phyloP scores from a whole-genome alignment of 2,888 invertebrate genomes.

The Agriopis leucophaearia region DNA sequence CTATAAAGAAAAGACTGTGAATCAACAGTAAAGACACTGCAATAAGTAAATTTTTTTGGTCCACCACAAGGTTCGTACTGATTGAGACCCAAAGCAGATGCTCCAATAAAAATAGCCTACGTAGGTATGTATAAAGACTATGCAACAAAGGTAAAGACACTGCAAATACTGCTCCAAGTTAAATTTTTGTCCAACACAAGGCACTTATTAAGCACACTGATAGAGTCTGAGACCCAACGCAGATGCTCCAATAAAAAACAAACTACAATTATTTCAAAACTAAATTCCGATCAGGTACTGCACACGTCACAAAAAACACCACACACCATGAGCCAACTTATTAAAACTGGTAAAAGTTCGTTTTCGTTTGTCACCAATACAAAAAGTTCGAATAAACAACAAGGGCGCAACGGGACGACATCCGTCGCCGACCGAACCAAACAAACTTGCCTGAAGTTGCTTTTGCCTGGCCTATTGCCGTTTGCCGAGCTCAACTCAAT shows the following conservation, averaged over 20 bases:
- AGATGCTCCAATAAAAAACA: slow-evolving; percentile 51
- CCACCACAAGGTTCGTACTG: slow-evolving; percentile 37
- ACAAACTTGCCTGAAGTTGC: slow-evolving; percentile 67
- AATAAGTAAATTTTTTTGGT: slow-evolving; percentile 65
- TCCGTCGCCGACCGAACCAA: slow-evolving; percentile 71
- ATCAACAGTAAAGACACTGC: slow-evolving; percentile 56
- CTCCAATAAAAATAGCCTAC: slow-evolving; percentile 50
- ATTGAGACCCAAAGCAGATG: slow-evolving; percentile 49
- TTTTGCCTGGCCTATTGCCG: slow-evolving; percentile 48
- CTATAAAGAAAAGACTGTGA: slow-evolving; percentile 52
- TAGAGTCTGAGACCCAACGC: slow-evolving; percentile 45
- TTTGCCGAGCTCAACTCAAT: slow-evolving; percentile 23
- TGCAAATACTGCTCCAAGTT: slow-evolving; percentile 56
- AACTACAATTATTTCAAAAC: slow-evolving; percentile 39
- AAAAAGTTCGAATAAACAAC: slow-evolving; percentile 72
- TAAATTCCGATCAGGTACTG: slow-evolving; percentile 60
- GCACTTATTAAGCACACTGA: slow-evolving; percentile 42
- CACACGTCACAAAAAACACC: slow-evolving; percentile 57
- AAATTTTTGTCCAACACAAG: slow-evolving; percentile 56
- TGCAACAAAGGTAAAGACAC: slow-evolving; percentile 56
- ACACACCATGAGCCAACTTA: slow-evolving; percentile 66
- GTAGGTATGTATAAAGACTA: no score
- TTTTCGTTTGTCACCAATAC: slow-evolving; percentile 63
- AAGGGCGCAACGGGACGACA: slow-evolving; percentile 70
- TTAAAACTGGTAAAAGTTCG: slow-evolving; percentile 56